phyloP scores from a whole-genome alignment of 2,888 invertebrate species.

The Plebejus argus region DNA sequence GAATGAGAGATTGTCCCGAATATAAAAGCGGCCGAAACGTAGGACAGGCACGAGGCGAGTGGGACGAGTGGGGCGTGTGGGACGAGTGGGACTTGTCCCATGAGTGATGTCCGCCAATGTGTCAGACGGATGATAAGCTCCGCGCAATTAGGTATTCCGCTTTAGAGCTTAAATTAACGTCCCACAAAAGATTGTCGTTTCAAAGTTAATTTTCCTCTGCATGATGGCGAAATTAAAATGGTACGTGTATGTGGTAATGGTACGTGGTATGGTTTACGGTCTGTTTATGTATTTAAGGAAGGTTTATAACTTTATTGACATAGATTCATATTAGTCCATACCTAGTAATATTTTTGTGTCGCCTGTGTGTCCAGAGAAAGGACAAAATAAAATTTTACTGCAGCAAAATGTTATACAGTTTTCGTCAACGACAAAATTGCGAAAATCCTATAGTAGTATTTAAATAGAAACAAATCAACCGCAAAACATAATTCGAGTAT shows the following conservation, averaged over 20 bases:
- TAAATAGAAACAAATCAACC: not conserved
- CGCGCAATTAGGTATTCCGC: not conserved
- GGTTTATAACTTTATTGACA: not conserved
- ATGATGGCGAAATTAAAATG: not conserved
- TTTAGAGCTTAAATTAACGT: not conserved
- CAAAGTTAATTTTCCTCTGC: not conserved
- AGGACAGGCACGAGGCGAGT: not conserved
- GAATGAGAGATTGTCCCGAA: not conserved
- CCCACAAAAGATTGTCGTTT: not conserved
- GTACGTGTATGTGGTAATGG: no score
- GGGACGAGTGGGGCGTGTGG: not conserved
- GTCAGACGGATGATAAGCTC: constrained; percentile 7
- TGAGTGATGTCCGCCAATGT: constrained; percentile 19
- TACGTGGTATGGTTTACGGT: no score
- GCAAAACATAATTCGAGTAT: not conserved
- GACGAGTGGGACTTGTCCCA: not conserved
- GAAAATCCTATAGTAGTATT: not conserved
- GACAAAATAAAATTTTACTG: no score
- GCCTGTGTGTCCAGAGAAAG: no score
- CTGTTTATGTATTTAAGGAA: not conserved
- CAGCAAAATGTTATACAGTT: no score
- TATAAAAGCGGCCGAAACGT: not conserved
- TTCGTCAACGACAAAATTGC: no score
- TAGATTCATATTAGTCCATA: no score
- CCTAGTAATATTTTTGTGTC: no score